A percentile compares a stretch with the other conserved stretches of the same genome.
These are phyloP conservation scores for Epizoanthus illoricatus DNA, from an alignment of 92 coral and sea anemone species.

Conservation along the genomic window DNA sequence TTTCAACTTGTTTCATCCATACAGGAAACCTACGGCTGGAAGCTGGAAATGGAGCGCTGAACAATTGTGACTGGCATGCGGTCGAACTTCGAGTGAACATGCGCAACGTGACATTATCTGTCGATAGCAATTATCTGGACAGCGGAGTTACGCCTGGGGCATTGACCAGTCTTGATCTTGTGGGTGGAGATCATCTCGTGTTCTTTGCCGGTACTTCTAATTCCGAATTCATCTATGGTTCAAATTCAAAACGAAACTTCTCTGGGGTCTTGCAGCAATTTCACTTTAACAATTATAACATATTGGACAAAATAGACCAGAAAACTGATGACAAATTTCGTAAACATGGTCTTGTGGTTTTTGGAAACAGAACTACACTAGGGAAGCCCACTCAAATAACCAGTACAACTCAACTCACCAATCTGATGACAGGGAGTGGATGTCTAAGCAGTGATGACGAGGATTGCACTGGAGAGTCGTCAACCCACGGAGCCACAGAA, in stretches of 20 bases:
- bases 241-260: conserved; percentile 61
- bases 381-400: no score
- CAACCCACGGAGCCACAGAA: background rate
- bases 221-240: conserved; percentile 6
- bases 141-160: conserved; percentile 2
- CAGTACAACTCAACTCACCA: background rate
- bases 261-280: conserved; percentile 74
- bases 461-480: conserved; percentile 1
- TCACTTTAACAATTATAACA: conserved; percentile 57
- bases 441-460: background rate
- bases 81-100: conserved; percentile 25
- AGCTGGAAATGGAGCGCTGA: conserved; percentile 20
- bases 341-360: conserved; percentile 65
- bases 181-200: background rate
- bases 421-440: conserved; percentile 5
- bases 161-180: background rate
- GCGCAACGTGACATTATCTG: conserved; percentile 24
- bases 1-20: background rate
- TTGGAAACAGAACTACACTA: conserved; percentile 34
- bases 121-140: conserved; percentile 5
- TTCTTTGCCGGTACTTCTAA: conserved; percentile 17
- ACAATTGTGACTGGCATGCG: conserved; percentile 27
- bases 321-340: conserved; percentile 49
- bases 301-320: conserved; percentile 55
- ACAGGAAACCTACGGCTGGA: conserved; percentile 24